Percentiles rank a stretch among this genome's conserved stretches.
phyloP scores from a whole-genome alignment of 2,888 invertebrate genomes.

The Sarcophaga carnaria region DNA sequence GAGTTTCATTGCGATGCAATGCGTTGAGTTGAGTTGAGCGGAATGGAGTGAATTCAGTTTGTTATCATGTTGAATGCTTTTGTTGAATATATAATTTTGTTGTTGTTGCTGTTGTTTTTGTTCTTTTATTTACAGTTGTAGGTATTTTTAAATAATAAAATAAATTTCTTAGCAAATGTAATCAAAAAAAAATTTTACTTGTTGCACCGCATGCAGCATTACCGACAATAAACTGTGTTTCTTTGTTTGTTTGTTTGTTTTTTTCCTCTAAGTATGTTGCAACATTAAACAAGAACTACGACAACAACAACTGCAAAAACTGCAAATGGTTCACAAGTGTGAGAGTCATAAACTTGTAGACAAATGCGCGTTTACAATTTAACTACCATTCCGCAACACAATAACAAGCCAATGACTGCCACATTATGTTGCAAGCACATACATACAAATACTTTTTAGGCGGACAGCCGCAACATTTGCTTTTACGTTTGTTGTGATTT shows the following conservation, averaged over 20 bases:
- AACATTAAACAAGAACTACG: neutral
- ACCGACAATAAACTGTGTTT: conserved; percentile 22
- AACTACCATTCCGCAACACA: conserved; percentile 32
- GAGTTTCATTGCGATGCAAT: neutral
- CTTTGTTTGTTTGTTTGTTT: conserved; percentile 1
- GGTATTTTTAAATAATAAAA: conserved; percentile 7
- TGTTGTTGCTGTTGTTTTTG: neutral
- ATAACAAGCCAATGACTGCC: conserved; percentile 45
- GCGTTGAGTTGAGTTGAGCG: neutral
- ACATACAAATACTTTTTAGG: neutral
- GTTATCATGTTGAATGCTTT: too few relatives aligned
- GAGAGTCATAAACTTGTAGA: conserved; percentile 65
- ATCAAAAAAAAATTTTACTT: conserved; percentile 56
- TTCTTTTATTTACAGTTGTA: conserved; percentile 1
- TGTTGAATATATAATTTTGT: neutral
- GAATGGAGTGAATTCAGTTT: too few relatives aligned
- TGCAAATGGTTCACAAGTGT: conserved; percentile 53
- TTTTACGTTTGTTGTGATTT: conserved; percentile 30
- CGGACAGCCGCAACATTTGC: conserved; percentile 9
- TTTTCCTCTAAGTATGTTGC: conserved; percentile 25
- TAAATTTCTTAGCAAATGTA: conserved; percentile 58
- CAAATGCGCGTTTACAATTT: conserved; percentile 65
- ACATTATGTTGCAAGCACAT: conserved; percentile 40
- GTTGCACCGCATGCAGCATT: conserved; percentile 46
- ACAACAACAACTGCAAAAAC: conserved; percentile 13